These are phyloP conservation scores for Eupristina koningsbergeri DNA, from an alignment of 1,140 invertebrate species.

Conservation along the genomic window DNA sequence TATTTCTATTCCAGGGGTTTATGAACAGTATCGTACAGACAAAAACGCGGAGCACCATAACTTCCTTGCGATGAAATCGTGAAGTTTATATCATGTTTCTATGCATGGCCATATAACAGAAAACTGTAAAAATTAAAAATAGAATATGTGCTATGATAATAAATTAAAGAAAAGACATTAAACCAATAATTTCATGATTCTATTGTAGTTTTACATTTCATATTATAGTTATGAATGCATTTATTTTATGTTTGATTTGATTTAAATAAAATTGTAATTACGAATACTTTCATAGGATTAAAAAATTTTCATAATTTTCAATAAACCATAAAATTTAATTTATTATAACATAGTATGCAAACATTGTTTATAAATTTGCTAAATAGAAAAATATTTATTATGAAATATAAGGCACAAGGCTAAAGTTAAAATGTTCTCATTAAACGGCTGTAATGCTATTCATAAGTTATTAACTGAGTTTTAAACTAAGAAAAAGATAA, in stretches of 20 bases:
- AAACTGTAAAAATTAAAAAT: slow-evolving; percentile 13
- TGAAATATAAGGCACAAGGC: neutral
- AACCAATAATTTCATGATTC: neutral
- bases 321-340: too few species aligned
- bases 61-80: neutral
- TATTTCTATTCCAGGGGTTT: neutral
- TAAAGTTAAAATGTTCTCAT: neutral
- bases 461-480: neutral
- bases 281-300: neutral
- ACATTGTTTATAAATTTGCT: too few species aligned
- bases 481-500: neutral
- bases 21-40: neutral
- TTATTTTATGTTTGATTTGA: neutral
- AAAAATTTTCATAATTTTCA: too few species aligned
- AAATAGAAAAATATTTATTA: neutral
- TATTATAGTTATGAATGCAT: neutral
- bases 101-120: neutral
- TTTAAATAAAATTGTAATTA: neutral
- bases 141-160: neutral
- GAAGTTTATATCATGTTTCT: neutral
- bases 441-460: neutral
- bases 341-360: too few species aligned
- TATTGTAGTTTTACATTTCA: neutral
- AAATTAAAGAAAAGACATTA: neutral
- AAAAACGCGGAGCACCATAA: neutral